A percentile compares a stretch with the other conserved stretches of the same genome.
Conservation (phyloP, 2,797 vertebrate species). For the Amazonetta brasiliensis region DNA sequence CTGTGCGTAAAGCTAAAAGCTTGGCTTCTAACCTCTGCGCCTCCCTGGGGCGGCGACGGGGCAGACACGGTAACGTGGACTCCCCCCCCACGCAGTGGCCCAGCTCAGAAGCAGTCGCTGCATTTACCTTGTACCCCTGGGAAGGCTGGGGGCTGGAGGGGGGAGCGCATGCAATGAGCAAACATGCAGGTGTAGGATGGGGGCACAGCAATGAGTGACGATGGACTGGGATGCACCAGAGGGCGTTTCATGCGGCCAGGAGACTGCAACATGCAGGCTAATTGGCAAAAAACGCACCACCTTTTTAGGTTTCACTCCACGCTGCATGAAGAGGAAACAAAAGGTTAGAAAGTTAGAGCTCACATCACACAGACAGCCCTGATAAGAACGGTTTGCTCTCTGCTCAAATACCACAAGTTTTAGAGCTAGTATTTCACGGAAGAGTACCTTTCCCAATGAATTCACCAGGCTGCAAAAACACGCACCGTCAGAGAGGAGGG, state of each 20-base stretch:
- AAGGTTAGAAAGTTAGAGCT: conserved; percentile 80
- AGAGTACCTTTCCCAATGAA: rapidly evolving
- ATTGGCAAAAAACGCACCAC: conserved; percentile 88
- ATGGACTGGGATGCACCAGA: not conserved
- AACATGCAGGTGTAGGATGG: not conserved
- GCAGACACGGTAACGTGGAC: not conserved
- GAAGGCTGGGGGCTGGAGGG: not conserved
- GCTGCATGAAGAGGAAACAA: conserved; percentile 87
- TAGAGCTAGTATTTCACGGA: not conserved
- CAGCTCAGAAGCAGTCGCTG: not conserved
- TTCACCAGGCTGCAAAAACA: not conserved
- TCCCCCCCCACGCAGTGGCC: rapidly evolving
- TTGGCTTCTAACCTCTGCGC: not conserved
- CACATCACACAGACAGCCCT: rapidly evolving
- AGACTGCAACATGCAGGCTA: not conserved
- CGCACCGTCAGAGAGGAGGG: not conserved
- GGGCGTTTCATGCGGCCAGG: conserved; percentile 5
- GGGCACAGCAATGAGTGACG: not conserved
- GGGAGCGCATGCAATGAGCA: conserved; percentile 13
- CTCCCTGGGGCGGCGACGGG: not conserved
- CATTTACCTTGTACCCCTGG: not conserved
- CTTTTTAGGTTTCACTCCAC: conserved; percentile 97
- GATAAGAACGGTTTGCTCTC: not conserved
- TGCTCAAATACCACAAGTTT: rapidly evolving
- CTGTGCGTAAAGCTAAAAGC: not conserved